Percentiles rank a stretch among this genome's conserved stretches.
phyloP scores from a whole-genome alignment of 2,888 invertebrate species.

The Tuberolachnus salignus region DNA sequence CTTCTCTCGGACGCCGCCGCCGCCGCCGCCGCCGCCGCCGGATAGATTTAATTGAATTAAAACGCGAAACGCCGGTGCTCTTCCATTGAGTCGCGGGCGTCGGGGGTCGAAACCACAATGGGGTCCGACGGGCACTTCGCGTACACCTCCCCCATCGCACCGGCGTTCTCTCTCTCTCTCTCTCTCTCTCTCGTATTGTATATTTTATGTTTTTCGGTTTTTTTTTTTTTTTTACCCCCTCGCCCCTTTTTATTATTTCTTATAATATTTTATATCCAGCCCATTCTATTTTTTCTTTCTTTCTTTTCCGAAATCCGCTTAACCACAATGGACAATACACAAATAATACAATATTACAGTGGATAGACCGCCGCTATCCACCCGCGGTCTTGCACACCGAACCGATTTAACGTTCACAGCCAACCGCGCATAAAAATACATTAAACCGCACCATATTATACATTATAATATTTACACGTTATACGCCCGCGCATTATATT shows the following conservation, averaged over 20 bases:
- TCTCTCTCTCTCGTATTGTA: constrained; percentile 4
- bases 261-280: too few relatives aligned
- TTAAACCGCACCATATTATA: background rate
- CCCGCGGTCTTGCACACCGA: background rate
- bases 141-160: background rate
- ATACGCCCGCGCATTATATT: too few relatives aligned
- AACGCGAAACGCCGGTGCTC: constrained; percentile 20
- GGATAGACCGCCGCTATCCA: background rate
- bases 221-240: background rate
- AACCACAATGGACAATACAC: constrained; percentile 28
- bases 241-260: too few relatives aligned
- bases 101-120: constrained; percentile 46
- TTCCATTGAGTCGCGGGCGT: constrained; percentile 30
- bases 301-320: constrained; percentile 35
- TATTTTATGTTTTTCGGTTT: background rate
- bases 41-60: constrained; percentile 50
- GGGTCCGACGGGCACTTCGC: constrained; percentile 7
- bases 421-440: background rate
- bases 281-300: background rate
- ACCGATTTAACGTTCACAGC: background rate
- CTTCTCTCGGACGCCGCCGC: constrained; percentile 10
- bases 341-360: too few relatives aligned
- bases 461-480: too few relatives aligned
- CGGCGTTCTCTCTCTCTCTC: background rate
- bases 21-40: background rate